Evolutionary conservation across 2,888 invertebrate species (phyloP).

Genomic region (Orchesellides sinensis): DNA sequence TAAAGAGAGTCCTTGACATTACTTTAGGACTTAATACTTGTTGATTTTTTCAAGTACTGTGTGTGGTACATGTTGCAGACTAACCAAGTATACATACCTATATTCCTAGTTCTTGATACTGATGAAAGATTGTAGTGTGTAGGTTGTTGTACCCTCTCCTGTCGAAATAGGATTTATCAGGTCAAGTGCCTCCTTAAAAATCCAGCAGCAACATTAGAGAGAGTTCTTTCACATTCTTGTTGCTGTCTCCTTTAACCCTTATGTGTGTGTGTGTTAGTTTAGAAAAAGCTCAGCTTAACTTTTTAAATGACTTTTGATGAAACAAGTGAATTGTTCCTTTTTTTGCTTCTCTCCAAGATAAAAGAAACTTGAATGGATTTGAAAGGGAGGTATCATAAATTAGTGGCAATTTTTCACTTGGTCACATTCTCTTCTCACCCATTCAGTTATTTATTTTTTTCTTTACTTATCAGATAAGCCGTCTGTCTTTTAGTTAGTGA

Average conservation of each 20-base stretch:
- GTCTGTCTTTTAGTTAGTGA: slow-evolving; percentile 20
- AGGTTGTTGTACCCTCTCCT: slow-evolving; percentile 35
- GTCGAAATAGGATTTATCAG: slow-evolving; percentile 55
- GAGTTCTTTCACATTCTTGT: slow-evolving; percentile 19
- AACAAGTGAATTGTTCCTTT: slow-evolving; percentile 57
- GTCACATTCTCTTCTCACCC: slow-evolving; percentile 60
- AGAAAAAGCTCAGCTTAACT: slow-evolving; percentile 13
- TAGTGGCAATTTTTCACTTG: slow-evolving; percentile 68
- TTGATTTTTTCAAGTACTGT: slow-evolving; percentile 7
- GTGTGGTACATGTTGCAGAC: not conserved
- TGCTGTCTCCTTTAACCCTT: slow-evolving; percentile 30
- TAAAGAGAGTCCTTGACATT: slow-evolving; percentile 59
- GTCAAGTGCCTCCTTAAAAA: slow-evolving; percentile 56
- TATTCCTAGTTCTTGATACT: not conserved
- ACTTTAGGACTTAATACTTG: not conserved
- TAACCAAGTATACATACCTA: not conserved
- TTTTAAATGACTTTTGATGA: slow-evolving; percentile 49
- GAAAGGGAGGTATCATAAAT: slow-evolving; percentile 61
- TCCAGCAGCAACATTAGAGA: slow-evolving; percentile 23
- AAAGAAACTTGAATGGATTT: slow-evolving; percentile 46
- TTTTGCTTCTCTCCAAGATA: slow-evolving; percentile 47
- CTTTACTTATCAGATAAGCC: slow-evolving; percentile 46
- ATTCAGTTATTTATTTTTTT: slow-evolving; percentile 27
- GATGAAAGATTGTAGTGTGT: not conserved
- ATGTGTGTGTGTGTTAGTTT: slow-evolving; percentile 19